phyloP scores from a whole-genome alignment of 1,140 invertebrate species.

The Brachionus sp. region DNA sequence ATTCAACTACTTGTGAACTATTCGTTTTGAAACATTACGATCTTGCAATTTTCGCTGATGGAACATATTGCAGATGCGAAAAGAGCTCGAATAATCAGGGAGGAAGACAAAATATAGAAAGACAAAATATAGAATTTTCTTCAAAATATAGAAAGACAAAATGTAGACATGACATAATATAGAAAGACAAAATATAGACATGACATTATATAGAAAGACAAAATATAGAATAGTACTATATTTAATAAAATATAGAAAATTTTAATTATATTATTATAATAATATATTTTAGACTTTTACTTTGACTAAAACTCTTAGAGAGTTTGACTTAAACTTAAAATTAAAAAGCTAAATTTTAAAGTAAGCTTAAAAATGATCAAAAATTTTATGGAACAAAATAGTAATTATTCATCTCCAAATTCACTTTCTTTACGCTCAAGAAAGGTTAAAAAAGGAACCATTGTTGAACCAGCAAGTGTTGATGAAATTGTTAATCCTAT shows the following conservation, averaged over 20 bases:
- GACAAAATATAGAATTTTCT: no score
- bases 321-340: background rate
- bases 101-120: no score
- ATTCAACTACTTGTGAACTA: background rate
- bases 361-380: background rate
- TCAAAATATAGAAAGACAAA: no score
- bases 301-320: background rate
- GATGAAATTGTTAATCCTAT: background rate
- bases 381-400: background rate
- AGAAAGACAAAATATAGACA: no score
- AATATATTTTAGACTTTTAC: background rate
- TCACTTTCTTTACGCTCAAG: background rate
- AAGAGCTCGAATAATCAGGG: constrained; percentile 9
- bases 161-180: no score
- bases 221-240: no score
- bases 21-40: background rate
- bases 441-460: background rate
- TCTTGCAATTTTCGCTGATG: background rate
- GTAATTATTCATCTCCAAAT: background rate
- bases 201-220: no score
- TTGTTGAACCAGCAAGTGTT: background rate
- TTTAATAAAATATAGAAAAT: no score
- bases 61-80: constrained; percentile 21
- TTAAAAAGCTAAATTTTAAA: background rate
- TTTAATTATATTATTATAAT: background rate